Conservation (phyloP, 2,888 invertebrate species). For the Leptogaster cylindrica region DNA sequence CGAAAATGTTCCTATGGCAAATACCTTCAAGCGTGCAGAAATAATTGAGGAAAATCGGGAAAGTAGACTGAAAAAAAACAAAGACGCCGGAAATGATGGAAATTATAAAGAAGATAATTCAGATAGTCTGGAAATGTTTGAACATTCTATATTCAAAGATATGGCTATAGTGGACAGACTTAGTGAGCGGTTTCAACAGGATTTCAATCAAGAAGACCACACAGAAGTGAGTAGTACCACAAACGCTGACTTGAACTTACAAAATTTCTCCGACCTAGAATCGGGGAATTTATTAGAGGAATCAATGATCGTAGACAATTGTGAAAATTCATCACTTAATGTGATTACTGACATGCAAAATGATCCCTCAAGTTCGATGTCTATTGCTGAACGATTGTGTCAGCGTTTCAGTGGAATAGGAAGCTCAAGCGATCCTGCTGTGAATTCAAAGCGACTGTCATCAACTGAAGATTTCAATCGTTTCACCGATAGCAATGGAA, state of each 20-base stretch:
- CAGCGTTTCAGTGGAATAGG: slow-evolving; percentile 33
- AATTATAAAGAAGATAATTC: neutral
- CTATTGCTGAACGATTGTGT: slow-evolving; percentile 3
- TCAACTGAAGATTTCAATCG: too few species aligned
- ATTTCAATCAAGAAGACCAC: neutral
- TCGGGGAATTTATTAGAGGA: too few species aligned
- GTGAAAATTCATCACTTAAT: neutral
- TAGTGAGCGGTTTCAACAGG: slow-evolving; percentile 51
- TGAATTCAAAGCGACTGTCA: slow-evolving; percentile 12
- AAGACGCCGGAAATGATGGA: too few species aligned
- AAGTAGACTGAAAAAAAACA: too few species aligned
- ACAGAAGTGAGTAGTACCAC: neutral
- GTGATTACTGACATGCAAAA: neutral
- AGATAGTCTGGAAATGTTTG: neutral
- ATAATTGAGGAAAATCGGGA: slow-evolving; percentile 25
- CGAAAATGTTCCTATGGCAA: slow-evolving; percentile 44
- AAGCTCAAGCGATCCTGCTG: slow-evolving; percentile 27
- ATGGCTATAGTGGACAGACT: slow-evolving; percentile 53
- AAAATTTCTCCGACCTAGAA: neutral
- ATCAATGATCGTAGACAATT: neutral
- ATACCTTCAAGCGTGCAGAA: slow-evolving; percentile 30
- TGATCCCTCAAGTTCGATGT: neutral
- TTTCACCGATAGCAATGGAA: slow-evolving; percentile 38
- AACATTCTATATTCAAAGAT: slow-evolving; percentile 33
- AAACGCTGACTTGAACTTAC: neutral